Evolutionary conservation across 2,113 vertebrate species (phyloP).

Genomic region (Eublepharis macularius): DNA sequence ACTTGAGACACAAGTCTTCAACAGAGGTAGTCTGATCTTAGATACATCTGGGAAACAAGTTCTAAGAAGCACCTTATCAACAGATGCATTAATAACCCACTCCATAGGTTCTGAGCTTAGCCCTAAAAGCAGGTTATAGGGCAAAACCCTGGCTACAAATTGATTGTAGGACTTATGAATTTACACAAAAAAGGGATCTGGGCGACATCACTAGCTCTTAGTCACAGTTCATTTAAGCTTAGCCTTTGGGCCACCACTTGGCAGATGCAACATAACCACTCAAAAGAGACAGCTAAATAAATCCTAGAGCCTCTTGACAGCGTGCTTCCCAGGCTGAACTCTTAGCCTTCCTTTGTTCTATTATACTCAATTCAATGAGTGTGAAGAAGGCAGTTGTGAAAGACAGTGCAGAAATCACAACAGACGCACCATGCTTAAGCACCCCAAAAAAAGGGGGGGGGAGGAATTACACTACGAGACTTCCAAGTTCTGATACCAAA

Average conservation of each 20-base stretch:
- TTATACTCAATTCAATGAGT: background rate
- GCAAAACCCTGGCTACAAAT: background rate
- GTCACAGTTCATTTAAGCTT: constrained; percentile 27
- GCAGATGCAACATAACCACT: background rate
- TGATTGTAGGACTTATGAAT: background rate
- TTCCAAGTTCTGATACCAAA: background rate
- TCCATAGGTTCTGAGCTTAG: background rate
- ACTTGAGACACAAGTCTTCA: background rate
- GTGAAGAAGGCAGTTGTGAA: background rate
- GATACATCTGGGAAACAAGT: background rate
- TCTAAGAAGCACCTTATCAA: background rate
- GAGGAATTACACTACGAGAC: background rate
- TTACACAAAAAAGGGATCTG: background rate
- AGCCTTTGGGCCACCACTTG: background rate
- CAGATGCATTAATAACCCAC: background rate
- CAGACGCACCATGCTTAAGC: constrained; percentile 31
- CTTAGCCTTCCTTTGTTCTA: constrained; percentile 4
- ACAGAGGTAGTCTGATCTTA: background rate
- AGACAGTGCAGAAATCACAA: background rate
- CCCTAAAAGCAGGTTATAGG: background rate
- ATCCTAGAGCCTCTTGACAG: constrained; percentile 13
- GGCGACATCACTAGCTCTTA: constrained; percentile 19
- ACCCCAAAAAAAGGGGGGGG: constrained; percentile 20
- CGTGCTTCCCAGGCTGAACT: constrained; percentile 9
- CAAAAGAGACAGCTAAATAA: background rate